These are phyloP conservation scores for Drosophila buzzatii DNA, from an alignment of 2,888 invertebrate species.

Conservation along the genomic window DNA sequence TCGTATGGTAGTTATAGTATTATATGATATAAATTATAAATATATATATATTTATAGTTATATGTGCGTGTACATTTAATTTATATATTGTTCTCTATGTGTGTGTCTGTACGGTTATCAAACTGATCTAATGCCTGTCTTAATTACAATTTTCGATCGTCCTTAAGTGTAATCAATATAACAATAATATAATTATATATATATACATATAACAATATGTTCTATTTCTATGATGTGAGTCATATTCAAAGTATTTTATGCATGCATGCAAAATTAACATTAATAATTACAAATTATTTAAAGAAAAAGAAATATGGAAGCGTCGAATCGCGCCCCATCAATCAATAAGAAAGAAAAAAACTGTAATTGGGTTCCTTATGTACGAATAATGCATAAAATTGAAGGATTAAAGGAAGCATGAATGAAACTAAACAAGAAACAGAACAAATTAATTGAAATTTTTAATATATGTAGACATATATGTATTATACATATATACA, in stretches of 20 bases:
- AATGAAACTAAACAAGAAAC: constrained; percentile 40
- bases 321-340: constrained; percentile 16
- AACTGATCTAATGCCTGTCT: constrained; percentile 50
- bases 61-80: constrained; percentile 52
- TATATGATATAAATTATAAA: constrained; percentile 50
- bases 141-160: constrained; percentile 64
- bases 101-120: constrained; percentile 54
- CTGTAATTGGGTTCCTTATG: constrained; percentile 77
- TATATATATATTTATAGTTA: constrained; percentile 29
- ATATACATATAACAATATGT: constrained; percentile 36
- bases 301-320: constrained; percentile 34
- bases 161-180: constrained; percentile 64
- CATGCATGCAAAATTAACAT: constrained; percentile 61
- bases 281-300: constrained; percentile 50
- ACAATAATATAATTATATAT: constrained; percentile 12
- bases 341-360: constrained; percentile 27
- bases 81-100: constrained; percentile 46
- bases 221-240: constrained; percentile 63
- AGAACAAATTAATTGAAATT: constrained; percentile 64
- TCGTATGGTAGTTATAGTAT: constrained; percentile 77
- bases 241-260: constrained; percentile 66
- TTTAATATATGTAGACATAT: constrained; percentile 24
- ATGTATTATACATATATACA: constrained; percentile 16
- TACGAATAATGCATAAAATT: constrained; percentile 55
- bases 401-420: constrained; percentile 22